These are phyloP conservation scores for Melanogrammus aeglefinus DNA, from an alignment of 2,797 vertebrate species.

Conservation along the genomic window DNA sequence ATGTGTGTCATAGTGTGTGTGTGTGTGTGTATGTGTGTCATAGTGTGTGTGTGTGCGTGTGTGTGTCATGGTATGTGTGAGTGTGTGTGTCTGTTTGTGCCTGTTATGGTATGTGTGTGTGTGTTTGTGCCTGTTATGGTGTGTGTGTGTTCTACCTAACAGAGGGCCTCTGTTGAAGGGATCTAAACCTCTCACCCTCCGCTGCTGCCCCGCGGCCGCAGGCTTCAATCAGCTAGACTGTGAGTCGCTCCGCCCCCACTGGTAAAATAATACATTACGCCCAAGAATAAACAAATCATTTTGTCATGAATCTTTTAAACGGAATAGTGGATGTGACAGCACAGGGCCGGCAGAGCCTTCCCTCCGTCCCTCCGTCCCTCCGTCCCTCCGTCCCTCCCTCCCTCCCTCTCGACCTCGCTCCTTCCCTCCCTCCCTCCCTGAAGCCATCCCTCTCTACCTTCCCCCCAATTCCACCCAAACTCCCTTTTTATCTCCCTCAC, in stretches of 20 bases:
- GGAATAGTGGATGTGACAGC: constrained; percentile 40
- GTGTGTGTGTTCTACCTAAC: constrained; percentile 14
- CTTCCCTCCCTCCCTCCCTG: not conserved
- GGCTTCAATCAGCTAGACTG: constrained; percentile 20
- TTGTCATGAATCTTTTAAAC: constrained; percentile 45
- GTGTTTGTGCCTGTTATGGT: too few relatives aligned
- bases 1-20: too few relatives aligned
- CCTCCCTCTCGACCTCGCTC: not conserved
- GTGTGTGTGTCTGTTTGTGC: not conserved
- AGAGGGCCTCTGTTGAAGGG: constrained; percentile 42
- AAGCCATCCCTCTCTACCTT: not conserved
- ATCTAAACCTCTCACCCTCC: constrained; percentile 30
- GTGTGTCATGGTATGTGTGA: too few relatives aligned
- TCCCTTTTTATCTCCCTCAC: not conserved
- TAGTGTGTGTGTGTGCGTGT: not conserved
- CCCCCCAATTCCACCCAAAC: not conserved
- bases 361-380: too few relatives aligned
- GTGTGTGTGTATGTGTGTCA: not conserved
- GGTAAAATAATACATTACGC: constrained; percentile 40
- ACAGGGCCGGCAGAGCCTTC: constrained; percentile 1
- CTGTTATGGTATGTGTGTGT: not conserved
- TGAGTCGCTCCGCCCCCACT: constrained; percentile 39
- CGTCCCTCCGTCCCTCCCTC: too few relatives aligned
- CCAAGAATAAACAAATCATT: constrained; percentile 43
- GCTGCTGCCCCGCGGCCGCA: constrained; percentile 11